phyloP scores from a whole-genome alignment of 2,113 vertebrate genomes.

The Verasper variegatus region DNA sequence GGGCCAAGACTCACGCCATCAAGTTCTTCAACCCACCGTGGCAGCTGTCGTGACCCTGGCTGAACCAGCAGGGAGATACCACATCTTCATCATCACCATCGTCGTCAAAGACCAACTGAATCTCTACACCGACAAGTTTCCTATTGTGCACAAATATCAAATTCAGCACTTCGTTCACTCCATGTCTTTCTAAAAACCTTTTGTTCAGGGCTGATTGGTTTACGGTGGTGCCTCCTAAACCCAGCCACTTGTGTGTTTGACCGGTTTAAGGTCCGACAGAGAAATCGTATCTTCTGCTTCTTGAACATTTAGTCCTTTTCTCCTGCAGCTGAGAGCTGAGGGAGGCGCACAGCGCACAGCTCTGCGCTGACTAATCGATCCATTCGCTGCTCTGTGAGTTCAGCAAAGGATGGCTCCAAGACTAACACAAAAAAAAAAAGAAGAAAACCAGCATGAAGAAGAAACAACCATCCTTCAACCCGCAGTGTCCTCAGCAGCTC shows the following conservation, averaged over 20 bases:
- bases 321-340: constrained; percentile 21
- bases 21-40: constrained; percentile 94
- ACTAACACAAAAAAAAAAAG: background rate
- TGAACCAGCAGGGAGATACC: constrained; percentile 1
- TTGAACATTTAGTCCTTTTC: constrained; percentile 4
- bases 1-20: constrained; percentile 93
- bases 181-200: background rate
- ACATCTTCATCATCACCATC: constrained; percentile 7
- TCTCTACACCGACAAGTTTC: constrained; percentile 15
- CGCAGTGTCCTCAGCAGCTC: constrained; percentile 26
- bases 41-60: constrained; percentile 88
- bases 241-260: background rate
- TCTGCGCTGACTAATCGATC: constrained; percentile 37
- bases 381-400: constrained; percentile 57
- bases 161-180: background rate
- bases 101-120: constrained; percentile 10
- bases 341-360: background rate
- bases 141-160: constrained; percentile 14
- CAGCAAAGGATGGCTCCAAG: constrained; percentile 36
- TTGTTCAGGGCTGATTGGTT: constrained; percentile 13
- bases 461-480: constrained; percentile 21
- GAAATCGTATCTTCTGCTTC: constrained; percentile 22
- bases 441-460: constrained; percentile 14
- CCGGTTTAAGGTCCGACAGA: background rate
- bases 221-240: background rate